Conservation (phyloP, 2,113 vertebrate species). For the Cynocephalus volans region DNA sequence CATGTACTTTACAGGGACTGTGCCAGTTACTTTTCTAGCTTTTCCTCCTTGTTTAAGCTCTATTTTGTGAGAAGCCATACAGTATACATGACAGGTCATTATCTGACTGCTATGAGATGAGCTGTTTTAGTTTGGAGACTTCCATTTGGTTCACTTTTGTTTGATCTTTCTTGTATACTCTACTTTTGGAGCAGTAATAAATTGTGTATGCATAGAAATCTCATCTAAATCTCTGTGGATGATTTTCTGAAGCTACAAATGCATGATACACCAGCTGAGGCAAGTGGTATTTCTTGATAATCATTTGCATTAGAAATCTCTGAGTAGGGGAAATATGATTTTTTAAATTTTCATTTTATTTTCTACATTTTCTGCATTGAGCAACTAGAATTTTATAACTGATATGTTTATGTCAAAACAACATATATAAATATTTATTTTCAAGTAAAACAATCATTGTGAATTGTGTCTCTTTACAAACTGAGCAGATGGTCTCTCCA, state of each 20-base stretch:
- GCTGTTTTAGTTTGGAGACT: conserved; percentile 62
- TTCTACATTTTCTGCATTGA: conserved; percentile 11
- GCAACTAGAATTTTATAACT: conserved; percentile 9
- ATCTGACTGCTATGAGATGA: conserved; percentile 69
- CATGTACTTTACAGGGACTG: neutral
- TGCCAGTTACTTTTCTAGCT: conserved; percentile 48
- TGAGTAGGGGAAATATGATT: neutral
- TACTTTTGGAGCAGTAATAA: conserved; percentile 75
- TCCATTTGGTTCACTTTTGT: conserved; percentile 75
- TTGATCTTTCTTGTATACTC: conserved; percentile 68
- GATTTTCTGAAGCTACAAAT: conserved; percentile 72
- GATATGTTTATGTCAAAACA: neutral
- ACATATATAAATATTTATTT: conserved; percentile 20
- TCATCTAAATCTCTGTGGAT: conserved; percentile 68
- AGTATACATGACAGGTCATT: conserved; percentile 60
- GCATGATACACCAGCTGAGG: neutral
- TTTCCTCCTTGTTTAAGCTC: conserved; percentile 61
- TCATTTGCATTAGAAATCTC: conserved; percentile 51
- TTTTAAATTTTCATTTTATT: conserved; percentile 44
- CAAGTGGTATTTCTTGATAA: conserved; percentile 52
- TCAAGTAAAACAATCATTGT: conserved; percentile 43
- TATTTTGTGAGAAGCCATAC: conserved; percentile 52
- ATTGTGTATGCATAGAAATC: conserved; percentile 70
- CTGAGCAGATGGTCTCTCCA: conserved; percentile 46
- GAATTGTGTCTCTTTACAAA: conserved; percentile 69